Evolutionary conservation across 2,113 vertebrate species (phyloP).

Genomic region (Ammodytes marinus): DNA sequence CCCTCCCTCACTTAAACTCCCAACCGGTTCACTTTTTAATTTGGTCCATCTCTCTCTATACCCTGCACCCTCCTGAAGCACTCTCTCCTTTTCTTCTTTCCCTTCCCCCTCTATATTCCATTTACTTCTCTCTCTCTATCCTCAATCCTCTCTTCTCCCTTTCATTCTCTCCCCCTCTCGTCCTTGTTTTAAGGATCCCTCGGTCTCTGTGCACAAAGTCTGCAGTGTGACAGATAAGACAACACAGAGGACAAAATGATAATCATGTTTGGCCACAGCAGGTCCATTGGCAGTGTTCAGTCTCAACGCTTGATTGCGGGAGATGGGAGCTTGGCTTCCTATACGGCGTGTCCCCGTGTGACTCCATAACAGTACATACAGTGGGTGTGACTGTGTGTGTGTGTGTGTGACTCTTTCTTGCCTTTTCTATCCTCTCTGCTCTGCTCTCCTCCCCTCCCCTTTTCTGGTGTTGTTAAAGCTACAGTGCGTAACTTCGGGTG

Average conservation of each 20-base stretch:
- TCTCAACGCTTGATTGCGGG: constrained; percentile 30
- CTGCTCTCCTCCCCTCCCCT: background rate
- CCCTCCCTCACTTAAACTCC: constrained; percentile 31
- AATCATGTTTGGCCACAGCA: constrained; percentile 66
- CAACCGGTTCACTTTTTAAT: constrained; percentile 69
- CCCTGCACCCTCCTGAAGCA: constrained; percentile 51
- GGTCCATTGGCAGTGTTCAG: constrained; percentile 40
- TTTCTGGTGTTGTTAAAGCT: background rate
- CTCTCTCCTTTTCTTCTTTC: constrained; percentile 17
- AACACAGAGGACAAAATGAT: constrained; percentile 58
- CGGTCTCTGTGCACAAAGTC: constrained; percentile 45
- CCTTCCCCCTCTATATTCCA: constrained; percentile 50
- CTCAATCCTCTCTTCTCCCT: constrained; percentile 45
- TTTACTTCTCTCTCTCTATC: constrained; percentile 63
- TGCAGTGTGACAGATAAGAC: constrained; percentile 76
- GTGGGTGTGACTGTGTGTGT: background rate
- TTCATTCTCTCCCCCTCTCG: constrained; percentile 52
- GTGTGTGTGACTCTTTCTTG: background rate
- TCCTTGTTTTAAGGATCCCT: constrained; percentile 73
- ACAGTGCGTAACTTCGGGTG: too few relatives aligned
- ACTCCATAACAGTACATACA: constrained; percentile 27
- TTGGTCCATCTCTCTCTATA: constrained; percentile 31
- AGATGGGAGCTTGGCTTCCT: constrained; percentile 26
- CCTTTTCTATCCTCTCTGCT: background rate
- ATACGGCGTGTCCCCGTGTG: constrained; percentile 47